These are phyloP conservation scores for Corydoras maculifer DNA, from an alignment of 2,113 vertebrate species.

Conservation along the genomic window DNA sequence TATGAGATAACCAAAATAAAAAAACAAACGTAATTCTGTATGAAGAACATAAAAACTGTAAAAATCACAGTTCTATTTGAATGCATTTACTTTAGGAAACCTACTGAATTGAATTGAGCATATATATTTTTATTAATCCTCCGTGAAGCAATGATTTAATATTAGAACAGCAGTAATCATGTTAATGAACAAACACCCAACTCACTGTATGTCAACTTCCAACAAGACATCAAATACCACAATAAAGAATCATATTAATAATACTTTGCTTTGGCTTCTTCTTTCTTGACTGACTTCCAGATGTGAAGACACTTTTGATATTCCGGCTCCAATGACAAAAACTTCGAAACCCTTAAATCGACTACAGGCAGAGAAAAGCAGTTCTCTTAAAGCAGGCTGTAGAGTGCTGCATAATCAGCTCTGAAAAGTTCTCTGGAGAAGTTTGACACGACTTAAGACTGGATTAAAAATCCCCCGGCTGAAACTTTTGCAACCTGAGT, in stretches of 20 bases:
- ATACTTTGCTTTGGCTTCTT: neutral
- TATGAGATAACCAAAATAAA: too few relatives aligned
- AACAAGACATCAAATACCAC: neutral
- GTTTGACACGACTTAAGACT: constrained; percentile 13
- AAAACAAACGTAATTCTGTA: too few relatives aligned
- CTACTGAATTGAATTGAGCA: too few relatives aligned
- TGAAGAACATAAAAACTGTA: too few relatives aligned
- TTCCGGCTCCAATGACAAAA: neutral
- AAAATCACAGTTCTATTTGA: too few relatives aligned
- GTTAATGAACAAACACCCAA: too few relatives aligned
- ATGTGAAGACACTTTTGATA: neutral
- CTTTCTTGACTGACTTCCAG: neutral
- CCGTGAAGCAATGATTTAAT: too few relatives aligned
- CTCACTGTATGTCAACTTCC: too few relatives aligned
- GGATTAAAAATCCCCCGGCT: constrained; percentile 44
- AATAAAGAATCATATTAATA: neutral
- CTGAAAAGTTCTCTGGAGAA: constrained; percentile 51
- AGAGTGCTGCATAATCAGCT: constrained; percentile 47
- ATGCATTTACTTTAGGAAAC: too few relatives aligned
- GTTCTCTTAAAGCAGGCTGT: neutral
- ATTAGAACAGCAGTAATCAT: too few relatives aligned
- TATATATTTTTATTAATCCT: too few relatives aligned
- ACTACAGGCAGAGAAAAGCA: neutral
- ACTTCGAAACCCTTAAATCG: too few relatives aligned
- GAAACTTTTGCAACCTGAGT: constrained; percentile 41